Base-by-base conservation (phyloP, 2,113 vertebrate genomes). In the Leptobrachium ailaonicum region DNA sequence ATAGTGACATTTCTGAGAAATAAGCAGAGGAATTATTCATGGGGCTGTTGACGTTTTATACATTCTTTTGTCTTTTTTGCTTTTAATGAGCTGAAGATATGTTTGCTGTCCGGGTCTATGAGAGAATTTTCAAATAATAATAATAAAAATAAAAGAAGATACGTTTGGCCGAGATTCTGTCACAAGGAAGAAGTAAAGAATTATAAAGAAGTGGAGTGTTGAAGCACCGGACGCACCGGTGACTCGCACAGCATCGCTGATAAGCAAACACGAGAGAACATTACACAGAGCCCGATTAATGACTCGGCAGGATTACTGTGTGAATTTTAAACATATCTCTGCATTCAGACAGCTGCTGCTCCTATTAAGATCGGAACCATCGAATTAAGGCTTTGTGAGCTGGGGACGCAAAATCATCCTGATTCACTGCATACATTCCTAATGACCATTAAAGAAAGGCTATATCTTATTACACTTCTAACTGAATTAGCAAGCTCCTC, bases 381-480 rank as follows among this genome's bases (percentile, higher is more conserved):
- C 71, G 75, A 82, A 82, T 82, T 82, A 82, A n/a, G 13, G 75
- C 79, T 56, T 40, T 79, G 13, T 77, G 66, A 84, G 53, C 58
- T 82, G 43, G 63, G 47, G 54, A 85, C 71, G 67, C 0, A 82
- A 85, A 84, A 63, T 0, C 0, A 41, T 76, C 81, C 77, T 74
- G 81, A 82, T 85, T 63, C 20, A 79, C 13, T 79, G 71, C 53
- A 82, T 70, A 42, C 69, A 76, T 83, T 84, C 79, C 66, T 84
- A 81, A 78, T 81, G 2, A 43, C 2, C 42, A 81, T 79, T 84
- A 80, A 81, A 83, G 41, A 77, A 82, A 79, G 84, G 73, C 72
- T 83, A 83, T 80, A 79, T 54, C 62, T 83, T 82, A 53, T 82
- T 85, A 79, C 6, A 84, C 83, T 84, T 87, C 73, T 81, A 85